Conservation (phyloP, 2,888 invertebrate genomes). For the Drosophila colorata region DNA sequence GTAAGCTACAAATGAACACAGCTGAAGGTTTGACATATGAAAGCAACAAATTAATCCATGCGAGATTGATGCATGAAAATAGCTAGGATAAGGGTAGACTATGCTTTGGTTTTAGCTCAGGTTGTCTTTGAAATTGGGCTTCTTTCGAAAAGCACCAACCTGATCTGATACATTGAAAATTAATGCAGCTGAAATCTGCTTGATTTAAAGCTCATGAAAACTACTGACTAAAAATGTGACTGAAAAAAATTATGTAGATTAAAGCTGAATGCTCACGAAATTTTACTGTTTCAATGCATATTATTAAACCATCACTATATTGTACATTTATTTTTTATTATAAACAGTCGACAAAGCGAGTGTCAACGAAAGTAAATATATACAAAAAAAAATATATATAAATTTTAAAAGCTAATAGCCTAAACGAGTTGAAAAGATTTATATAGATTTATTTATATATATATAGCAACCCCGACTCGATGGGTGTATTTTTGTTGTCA, state of each 20-base stretch:
- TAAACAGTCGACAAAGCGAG: too few relatives aligned
- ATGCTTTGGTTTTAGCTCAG: neutral
- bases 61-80: constrained; percentile 19
- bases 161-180: neutral
- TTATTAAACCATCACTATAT: neutral
- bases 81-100: neutral
- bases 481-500: too few relatives aligned
- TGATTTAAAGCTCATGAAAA: neutral
- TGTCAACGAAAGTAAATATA: too few relatives aligned
- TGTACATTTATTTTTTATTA: too few relatives aligned
- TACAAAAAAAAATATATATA: too few relatives aligned
- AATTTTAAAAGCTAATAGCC: too few relatives aligned
- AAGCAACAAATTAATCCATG: constrained; percentile 60
- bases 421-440: too few relatives aligned
- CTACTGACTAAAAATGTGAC: neutral
- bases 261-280: neutral
- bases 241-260: too few relatives aligned
- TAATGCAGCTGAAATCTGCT: neutral
- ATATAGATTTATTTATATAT: too few relatives aligned
- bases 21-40: constrained; percentile 38
- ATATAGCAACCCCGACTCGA: too few relatives aligned
- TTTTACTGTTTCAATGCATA: neutral
- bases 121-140: neutral
- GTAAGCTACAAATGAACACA: constrained; percentile 24
- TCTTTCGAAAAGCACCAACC: neutral